Evolutionary conservation across 2,113 vertebrate species (phyloP), one percentile per base, ranked within the genome.

Genomic region (Antechinus stuartii): DNA sequence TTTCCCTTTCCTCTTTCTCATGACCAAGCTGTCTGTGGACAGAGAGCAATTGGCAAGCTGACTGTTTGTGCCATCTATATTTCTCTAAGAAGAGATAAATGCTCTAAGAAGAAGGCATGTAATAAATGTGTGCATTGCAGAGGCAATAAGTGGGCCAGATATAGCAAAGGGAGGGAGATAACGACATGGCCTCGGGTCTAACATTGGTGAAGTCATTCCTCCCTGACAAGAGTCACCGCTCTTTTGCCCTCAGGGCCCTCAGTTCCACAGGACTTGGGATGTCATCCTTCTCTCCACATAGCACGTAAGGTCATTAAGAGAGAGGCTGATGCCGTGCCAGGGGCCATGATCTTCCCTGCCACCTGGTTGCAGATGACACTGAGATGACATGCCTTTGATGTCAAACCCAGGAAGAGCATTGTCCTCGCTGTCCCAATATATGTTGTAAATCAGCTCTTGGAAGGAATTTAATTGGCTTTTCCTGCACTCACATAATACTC

Each of bases 381-480:
- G 7, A 27, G 93, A 76, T 97, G 97, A 97, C 95, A 96, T 94
- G 42, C 94, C 97, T 98, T 97, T 98, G 97, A 95, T 97, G 97
- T 97, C 96, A 96, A 96, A 96, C 93, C 55, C 94, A 53, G 97
- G 92, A 94, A 94, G 61, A 96, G 89, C 26, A 0, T 94, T 94
- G 96, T 96, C 95, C 94, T 96, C 94, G 97, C 96, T 92, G 95
- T 97, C 96, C 96, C 89, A 24, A 55, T 95, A 97, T 96, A 97
- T 97, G 97, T 96, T 94, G 95, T 94, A 96, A 96, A 97, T 95
- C 97, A 95, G 92, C 95, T 96, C 92, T 95, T 90, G 94, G 97
- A 95, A 97, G 90, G 92, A 94, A 96, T 95, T 96, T 98, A 97
- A 97, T 96, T 97, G 96, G 95, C 89, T 96, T 92, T 93, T 91